These are phyloP conservation scores for Sardina pilchardus DNA, from an alignment of 2,113 vertebrate species.

Conservation along the genomic window DNA sequence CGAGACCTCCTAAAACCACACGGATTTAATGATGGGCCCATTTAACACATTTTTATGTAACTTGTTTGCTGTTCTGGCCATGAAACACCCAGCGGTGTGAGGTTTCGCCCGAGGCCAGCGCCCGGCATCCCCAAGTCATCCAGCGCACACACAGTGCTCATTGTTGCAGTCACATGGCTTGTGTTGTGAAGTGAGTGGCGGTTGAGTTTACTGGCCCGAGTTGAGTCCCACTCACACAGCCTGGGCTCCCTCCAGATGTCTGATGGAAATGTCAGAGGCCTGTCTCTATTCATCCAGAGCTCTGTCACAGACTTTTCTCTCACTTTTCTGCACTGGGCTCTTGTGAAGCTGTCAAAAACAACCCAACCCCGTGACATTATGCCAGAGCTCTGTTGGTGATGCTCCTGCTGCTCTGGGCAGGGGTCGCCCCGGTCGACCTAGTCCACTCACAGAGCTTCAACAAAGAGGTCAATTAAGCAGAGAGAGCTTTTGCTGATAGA, in stretches of 20 bases:
- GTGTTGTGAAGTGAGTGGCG: background rate
- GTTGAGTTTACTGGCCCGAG: constrained; percentile 8
- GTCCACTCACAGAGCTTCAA: background rate
- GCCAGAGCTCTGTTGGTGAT: background rate
- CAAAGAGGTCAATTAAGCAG: background rate
- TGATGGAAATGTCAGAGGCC: constrained; percentile 5
- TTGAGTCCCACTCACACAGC: background rate
- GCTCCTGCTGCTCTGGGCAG: background rate
- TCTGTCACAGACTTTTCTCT: background rate
- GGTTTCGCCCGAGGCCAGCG: background rate
- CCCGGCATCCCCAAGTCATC: background rate
- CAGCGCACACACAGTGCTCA: background rate
- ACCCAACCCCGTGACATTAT: background rate
- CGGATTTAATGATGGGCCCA: background rate
- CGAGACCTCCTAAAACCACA: background rate
- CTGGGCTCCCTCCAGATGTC: background rate
- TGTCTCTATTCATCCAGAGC: background rate
- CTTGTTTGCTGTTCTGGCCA: constrained; percentile 2
- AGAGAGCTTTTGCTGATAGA: no score
- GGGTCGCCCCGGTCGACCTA: background rate
- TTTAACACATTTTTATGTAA: constrained; percentile 15
- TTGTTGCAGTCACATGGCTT: background rate
- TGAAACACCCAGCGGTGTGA: constrained; percentile 2
- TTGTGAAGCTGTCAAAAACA: background rate
- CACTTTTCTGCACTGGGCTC: background rate